phyloP scores from a whole-genome alignment of 2,113 vertebrate genomes.

The Pavo muticus region DNA sequence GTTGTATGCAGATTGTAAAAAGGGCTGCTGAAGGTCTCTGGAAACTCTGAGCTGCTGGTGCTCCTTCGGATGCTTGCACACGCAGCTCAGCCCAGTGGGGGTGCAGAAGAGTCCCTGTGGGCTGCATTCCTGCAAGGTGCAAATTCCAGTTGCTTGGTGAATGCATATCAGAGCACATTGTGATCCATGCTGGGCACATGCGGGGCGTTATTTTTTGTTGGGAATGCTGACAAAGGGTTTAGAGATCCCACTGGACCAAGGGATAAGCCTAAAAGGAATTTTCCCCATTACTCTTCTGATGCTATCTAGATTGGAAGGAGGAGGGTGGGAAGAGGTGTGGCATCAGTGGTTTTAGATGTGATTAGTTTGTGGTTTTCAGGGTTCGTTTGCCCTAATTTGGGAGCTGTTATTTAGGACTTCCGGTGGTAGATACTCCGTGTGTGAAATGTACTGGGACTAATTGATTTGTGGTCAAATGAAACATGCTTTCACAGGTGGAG shows the following conservation, averaged over 20 bases:
- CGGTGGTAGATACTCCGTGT: neutral
- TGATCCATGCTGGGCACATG: constrained; percentile 10
- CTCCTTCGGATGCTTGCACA: neutral
- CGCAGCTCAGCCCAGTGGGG: neutral
- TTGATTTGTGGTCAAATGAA: neutral
- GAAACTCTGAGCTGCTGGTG: neutral
- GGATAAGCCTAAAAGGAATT: constrained; percentile 41
- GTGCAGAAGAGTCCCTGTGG: neutral
- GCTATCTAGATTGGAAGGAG: constrained; percentile 27
- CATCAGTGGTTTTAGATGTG: neutral
- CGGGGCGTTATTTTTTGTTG: constrained; percentile 35
- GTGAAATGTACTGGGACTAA: neutral
- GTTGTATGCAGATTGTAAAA: neutral
- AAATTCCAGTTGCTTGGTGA: neutral
- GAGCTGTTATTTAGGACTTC: neutral
- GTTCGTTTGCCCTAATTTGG: neutral
- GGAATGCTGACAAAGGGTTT: constrained; percentile 44
- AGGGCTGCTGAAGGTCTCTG: neutral
- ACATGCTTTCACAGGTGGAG: neutral
- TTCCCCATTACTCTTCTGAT: constrained; percentile 60
- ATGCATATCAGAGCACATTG: neutral
- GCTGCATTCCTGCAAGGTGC: neutral
- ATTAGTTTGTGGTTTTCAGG: neutral
- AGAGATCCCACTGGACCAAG: constrained; percentile 40
- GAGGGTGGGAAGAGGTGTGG: neutral